Evolutionary conservation across 2,113 vertebrate genomes (phyloP).

Genomic region (Bungarus multicinctus): DNA sequence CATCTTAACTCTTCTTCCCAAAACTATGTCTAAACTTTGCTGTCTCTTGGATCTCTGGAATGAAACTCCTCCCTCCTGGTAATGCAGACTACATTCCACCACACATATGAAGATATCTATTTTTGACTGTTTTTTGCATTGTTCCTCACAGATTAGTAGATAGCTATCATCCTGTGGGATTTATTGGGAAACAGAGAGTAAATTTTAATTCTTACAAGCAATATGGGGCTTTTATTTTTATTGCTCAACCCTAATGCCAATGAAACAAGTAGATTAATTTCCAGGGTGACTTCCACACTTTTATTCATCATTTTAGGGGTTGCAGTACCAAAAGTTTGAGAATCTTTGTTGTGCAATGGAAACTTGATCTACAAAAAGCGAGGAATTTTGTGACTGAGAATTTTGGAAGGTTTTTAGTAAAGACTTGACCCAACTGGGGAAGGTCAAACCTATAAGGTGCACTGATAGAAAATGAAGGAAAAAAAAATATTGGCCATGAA

Average conservation of each 20-base stretch:
- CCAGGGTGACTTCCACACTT: background rate
- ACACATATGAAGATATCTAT: background rate
- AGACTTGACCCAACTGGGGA: background rate
- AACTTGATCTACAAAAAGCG: background rate
- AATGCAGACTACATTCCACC: background rate
- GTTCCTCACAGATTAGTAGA: background rate
- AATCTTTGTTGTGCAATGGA: background rate
- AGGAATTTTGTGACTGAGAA: background rate
- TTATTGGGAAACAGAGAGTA: background rate
- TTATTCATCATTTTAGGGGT: background rate
- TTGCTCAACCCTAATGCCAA: background rate
- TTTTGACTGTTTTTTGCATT: background rate
- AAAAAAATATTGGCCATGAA: background rate
- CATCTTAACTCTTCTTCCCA: too few relatives aligned
- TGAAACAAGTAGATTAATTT: background rate
- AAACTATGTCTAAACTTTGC: background rate
- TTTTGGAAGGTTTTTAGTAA: background rate
- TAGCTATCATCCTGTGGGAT: background rate
- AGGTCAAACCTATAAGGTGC: background rate
- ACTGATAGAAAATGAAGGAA: background rate
- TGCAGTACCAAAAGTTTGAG: background rate
- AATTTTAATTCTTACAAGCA: background rate
- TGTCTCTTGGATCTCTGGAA: background rate
- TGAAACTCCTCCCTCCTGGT: background rate
- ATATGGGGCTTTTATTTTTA: background rate